Base-by-base conservation (phyloP, 2,888 invertebrate genomes). In the Apotomis betuletana region DNA sequence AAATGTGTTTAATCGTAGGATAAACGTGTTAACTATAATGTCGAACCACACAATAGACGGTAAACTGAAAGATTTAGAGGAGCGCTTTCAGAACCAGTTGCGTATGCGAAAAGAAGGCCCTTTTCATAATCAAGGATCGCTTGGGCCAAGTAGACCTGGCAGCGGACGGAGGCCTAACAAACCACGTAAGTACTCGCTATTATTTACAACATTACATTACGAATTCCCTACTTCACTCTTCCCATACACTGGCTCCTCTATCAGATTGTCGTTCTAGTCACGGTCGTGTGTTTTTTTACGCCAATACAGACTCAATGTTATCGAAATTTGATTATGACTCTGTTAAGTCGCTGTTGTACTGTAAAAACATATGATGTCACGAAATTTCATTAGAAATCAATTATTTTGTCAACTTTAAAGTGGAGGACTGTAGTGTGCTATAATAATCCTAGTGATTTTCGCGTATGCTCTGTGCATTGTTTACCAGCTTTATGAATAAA, bases 61-160 rank as follows among this genome's bases (percentile, higher is more conserved):
- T 84, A 97, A 96, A 94, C 95, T 98, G 86, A 95, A 96, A 91
- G 96, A 96, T 85, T 94, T 98, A 90, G 96, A 98, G 91, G 96
- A 96, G 87, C 95, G 96, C 83, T 94, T 98, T 80, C 95, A 95
- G 88, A 91, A 91, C 86, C 92, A 91, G 87, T 87, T 90, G 88
- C 92, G 91, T 89, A 90, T 95, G 95, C 87, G 95, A 94, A 93
- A 95, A 95, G 91, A 95, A 94, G 91, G 94, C 94, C 80, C 87
- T 83, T 87, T 95, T 93, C 85, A 91, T 94, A 87, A 94, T 94
- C 89, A 94, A 92, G 87, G 92, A 94, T 91, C 88, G 83, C 87
- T 89, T 77, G 89, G 87, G 82, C 82, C 92, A 83, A 89, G 94
- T 88, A 90, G 90, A 87, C 90, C 91, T 77, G 93, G 92, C 78